Base-by-base conservation (phyloP, 1,140 invertebrate species). In the Drosophila orosa region DNA sequence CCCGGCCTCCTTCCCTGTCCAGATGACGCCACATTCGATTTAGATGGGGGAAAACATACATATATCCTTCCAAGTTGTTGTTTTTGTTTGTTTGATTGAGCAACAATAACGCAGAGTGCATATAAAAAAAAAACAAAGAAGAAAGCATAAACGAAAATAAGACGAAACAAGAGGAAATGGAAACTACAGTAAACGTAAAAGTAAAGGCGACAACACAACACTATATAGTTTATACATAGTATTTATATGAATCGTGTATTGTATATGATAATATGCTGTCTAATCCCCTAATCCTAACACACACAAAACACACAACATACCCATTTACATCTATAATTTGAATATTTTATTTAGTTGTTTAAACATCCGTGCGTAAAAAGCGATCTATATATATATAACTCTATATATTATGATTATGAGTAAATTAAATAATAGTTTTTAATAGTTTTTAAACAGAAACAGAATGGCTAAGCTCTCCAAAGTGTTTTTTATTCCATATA, bases 371-470 rank as follows among this genome's bases (percentile, higher is more conserved):
- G 68, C 68, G 69, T 62, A 77, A 81, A 81, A 71, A 76, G 45
- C 73, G 73, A 76, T 76, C 74, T 52, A 52, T 75, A 76, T 76
- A 75, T 75, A 76, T 76, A 76, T 76, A 75, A 76, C 81, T 84
- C 87, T 71, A 81, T 86, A 90, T 86, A 90, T 86, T 90, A 85
- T 90, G 79, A 90, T 86, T 86, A 77, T 77, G 83, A 87, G 83
- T 86, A 90, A 90, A 90, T 90, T 90, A 90, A 90, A 90, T 87
- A 81, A 90, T 90, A 90, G 87, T 90, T 90, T 90, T 90, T 90
- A 90, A 90, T 90, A 90, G 87, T 90, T 89, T 89, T 89, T 90
- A 89, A 89, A 89, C 85, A 74, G 77, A 74, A 78, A 60, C 55
- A 74, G 29, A 85, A 82, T 81, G 74, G 85, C 79, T 65, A 85